These are phyloP conservation scores for Porites evermanni DNA, from an alignment of 92 coral and sea anemone species.

Conservation along the genomic window DNA sequence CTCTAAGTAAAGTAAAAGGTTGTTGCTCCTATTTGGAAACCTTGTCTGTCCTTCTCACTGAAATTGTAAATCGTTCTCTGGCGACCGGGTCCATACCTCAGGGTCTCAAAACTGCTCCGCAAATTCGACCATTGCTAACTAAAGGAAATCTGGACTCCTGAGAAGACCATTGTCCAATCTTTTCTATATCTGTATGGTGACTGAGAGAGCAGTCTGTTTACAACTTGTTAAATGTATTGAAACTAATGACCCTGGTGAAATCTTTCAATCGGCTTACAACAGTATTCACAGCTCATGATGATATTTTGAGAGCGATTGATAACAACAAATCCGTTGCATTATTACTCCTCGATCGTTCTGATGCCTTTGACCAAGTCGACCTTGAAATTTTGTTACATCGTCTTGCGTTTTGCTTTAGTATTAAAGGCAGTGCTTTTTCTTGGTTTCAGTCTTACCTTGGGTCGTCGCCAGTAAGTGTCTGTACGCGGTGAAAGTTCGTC, in stretches of 20 bases:
- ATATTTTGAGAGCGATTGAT: slow-evolving; percentile 31
- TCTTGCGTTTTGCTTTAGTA: not conserved
- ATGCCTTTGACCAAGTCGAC: slow-evolving; percentile 19
- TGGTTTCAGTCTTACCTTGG: not conserved
- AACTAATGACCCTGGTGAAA: not conserved
- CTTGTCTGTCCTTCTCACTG: slow-evolving; percentile 26
- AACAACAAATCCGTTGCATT: not conserved
- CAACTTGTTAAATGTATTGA: no score
- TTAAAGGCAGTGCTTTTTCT: slow-evolving; percentile 3
- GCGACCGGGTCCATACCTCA: not conserved
- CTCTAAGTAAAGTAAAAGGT: not conserved
- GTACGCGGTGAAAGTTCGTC: not conserved
- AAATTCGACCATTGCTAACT: not conserved
- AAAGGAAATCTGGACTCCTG: not conserved
- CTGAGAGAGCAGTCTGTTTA: slow-evolving; percentile 1
- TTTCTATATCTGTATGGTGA: not conserved
- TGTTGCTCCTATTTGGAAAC: not conserved
- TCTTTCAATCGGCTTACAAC: slow-evolving; percentile 56
- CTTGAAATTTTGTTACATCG: slow-evolving; percentile 5
- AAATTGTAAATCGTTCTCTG: slow-evolving; percentile 22
- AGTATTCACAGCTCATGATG: slow-evolving; percentile 40
- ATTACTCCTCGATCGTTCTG: slow-evolving; percentile 3
- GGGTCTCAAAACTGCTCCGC: not conserved
- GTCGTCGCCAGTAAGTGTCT: slow-evolving; percentile 1
- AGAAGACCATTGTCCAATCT: slow-evolving; percentile 22